phyloP scores from a whole-genome alignment of 1,140 invertebrate genomes.

The Drosophila murphyi region DNA sequence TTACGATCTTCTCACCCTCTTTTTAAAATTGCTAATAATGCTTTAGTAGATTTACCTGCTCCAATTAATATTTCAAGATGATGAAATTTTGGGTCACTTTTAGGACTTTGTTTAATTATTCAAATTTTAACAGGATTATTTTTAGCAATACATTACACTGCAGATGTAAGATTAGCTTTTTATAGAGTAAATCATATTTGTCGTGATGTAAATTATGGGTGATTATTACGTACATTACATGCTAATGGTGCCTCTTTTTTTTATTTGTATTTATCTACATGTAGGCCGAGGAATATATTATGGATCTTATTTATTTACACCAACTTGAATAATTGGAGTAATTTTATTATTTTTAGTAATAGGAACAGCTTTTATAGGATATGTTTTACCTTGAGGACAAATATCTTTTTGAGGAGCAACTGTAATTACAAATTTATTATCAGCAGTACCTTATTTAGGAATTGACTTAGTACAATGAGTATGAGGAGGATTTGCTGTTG shows the following conservation, averaged over 20 bases:
- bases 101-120: slow-evolving; percentile 87
- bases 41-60: slow-evolving; percentile 86
- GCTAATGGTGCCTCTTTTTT: slow-evolving; percentile 86
- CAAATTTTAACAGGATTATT: slow-evolving; percentile 87
- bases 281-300: slow-evolving; percentile 49
- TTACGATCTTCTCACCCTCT: slow-evolving; percentile 57
- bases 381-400: slow-evolving; percentile 89
- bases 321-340: slow-evolving; percentile 86
- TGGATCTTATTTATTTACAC: slow-evolving; percentile 77
- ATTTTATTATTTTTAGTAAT: slow-evolving; percentile 87
- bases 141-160: slow-evolving; percentile 87
- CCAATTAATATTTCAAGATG: slow-evolving; percentile 85
- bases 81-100: slow-evolving; percentile 81
- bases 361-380: slow-evolving; percentile 89
- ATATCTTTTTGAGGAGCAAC: slow-evolving; percentile 90
- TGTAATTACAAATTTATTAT: slow-evolving; percentile 90
- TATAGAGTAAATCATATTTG: slow-evolving; percentile 86
- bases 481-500: slow-evolving; percentile 89
- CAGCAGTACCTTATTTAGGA: slow-evolving; percentile 88
- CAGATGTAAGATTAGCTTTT: slow-evolving; percentile 86
- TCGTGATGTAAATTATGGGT: slow-evolving; percentile 86
- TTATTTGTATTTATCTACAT: slow-evolving; percentile 82
- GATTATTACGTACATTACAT: slow-evolving; percentile 86
- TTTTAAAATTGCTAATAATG: slow-evolving; percentile 84
- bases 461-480: slow-evolving; percentile 87